Conservation (phyloP, 2,113 vertebrate species). For the Mesembrinibis cayennensis region DNA sequence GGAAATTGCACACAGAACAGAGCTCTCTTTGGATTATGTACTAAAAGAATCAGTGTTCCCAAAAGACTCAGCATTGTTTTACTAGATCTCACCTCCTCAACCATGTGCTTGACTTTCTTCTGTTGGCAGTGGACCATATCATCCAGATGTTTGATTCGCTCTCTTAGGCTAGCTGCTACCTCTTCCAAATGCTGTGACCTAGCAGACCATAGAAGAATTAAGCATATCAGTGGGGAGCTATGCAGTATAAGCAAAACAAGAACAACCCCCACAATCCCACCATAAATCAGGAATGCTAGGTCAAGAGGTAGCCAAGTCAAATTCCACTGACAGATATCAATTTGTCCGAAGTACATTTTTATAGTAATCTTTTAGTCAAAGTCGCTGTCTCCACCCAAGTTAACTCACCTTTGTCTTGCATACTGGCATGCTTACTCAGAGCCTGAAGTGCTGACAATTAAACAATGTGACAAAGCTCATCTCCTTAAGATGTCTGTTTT, state of each 20-base stretch:
- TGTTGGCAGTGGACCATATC: slow-evolving; percentile 99
- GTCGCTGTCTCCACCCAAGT: not conserved
- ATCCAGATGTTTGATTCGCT: slow-evolving; percentile 93
- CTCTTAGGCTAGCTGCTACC: slow-evolving; percentile 83
- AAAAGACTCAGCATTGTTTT: not conserved
- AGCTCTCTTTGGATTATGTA: not conserved
- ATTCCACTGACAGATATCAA: not conserved
- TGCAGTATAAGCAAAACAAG: not conserved
- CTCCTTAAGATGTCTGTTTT: not conserved
- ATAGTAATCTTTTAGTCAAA: not conserved
- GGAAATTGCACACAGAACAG: not conserved
- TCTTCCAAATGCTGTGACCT: slow-evolving; percentile 87
- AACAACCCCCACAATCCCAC: not conserved
- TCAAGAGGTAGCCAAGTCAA: not conserved
- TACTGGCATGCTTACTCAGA: slow-evolving; percentile 3
- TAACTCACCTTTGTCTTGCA: not conserved
- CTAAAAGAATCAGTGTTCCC: not conserved
- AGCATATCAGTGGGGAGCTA: not conserved
- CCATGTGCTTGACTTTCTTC: slow-evolving; percentile 97
- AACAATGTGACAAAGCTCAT: not conserved
- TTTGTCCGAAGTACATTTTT: slow-evolving; percentile 7
- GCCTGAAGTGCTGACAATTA: not conserved
- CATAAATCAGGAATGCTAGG: not conserved
- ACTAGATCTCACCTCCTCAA: slow-evolving; percentile 88
- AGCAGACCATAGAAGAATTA: not conserved